A percentile compares a stretch with the other conserved stretches of the same genome.
Evolutionary conservation across 2,888 invertebrate species (phyloP).

Genomic region (Psylliodes chrysocephalus): DNA sequence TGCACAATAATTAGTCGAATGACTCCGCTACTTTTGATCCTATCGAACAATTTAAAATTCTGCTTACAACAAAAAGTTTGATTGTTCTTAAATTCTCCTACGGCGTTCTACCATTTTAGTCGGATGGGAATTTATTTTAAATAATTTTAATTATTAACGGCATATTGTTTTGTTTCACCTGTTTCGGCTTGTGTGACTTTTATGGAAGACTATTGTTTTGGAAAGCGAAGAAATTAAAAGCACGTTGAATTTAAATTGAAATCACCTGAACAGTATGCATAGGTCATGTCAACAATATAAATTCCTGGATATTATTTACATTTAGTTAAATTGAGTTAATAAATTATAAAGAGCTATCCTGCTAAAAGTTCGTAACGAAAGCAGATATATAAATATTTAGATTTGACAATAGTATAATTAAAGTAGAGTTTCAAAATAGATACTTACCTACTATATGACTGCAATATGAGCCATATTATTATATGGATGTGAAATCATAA

Average conservation of each 20-base stretch:
- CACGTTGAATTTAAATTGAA: neutral
- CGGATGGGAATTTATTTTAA: constrained; percentile 9
- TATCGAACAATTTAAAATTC: neutral
- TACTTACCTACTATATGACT: no score
- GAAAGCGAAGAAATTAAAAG: neutral
- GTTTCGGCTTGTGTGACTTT: neutral
- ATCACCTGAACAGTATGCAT: neutral
- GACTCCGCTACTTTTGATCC: neutral
- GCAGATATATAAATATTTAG: no score
- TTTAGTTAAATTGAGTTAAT: no score
- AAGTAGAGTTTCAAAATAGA: no score
- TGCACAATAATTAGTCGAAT: neutral
- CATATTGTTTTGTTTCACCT: neutral
- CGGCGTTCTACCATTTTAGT: constrained; percentile 8
- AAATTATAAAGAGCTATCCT: no score
- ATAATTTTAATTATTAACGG: constrained; percentile 15
- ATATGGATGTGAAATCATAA: no score
- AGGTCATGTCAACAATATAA: neutral
- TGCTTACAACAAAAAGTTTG: neutral
- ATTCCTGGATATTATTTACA: neutral
- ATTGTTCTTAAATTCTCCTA: constrained; percentile 7
- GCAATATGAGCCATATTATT: no score
- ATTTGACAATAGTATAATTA: no score
- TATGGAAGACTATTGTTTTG: neutral
- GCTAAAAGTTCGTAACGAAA: no score